Evolutionary conservation across 2,888 invertebrate genomes (phyloP).

Genomic region (Hirtodrosophila duncani): DNA sequence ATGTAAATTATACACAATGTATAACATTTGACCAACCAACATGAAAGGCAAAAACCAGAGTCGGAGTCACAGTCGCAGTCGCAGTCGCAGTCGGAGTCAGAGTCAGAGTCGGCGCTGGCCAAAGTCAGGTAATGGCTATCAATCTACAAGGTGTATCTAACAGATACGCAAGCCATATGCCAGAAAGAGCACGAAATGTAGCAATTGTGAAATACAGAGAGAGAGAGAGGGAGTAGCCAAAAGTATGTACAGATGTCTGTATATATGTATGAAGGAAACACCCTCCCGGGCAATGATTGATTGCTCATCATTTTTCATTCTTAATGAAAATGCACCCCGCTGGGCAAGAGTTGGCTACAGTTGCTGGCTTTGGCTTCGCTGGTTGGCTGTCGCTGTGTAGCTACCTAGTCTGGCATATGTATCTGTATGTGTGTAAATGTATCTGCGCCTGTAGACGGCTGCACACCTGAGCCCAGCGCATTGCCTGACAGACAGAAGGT

Average conservation of each 20-base stretch:
- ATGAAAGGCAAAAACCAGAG: conserved; percentile 30
- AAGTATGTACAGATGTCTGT: conserved; percentile 11
- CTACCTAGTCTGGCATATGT: conserved; percentile 21
- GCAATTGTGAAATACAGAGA: conserved; percentile 2
- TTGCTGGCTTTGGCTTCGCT: conserved; percentile 33
- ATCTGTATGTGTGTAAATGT: conserved; percentile 15
- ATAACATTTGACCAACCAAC: conserved; percentile 53
- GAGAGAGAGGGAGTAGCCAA: conserved; percentile 17
- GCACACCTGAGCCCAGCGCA: conserved; percentile 56
- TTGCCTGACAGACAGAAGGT: conserved; percentile 54
- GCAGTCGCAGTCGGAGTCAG: too few species aligned
- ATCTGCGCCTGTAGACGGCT: conserved; percentile 16
- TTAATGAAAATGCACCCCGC: conserved; percentile 80
- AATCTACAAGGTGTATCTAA: conserved; percentile 69
- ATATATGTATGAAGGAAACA: conserved; percentile 64
- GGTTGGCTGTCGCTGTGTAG: conserved; percentile 29
- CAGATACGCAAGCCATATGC: conserved; percentile 33
- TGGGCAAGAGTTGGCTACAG: conserved; percentile 69
- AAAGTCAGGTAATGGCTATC: conserved; percentile 72
- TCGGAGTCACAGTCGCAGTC: too few species aligned
- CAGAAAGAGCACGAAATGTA: conserved; percentile 10
- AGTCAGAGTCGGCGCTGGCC: too few species aligned
- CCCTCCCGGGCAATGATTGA: conserved; percentile 78
- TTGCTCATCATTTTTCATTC: conserved; percentile 79
- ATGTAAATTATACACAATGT: conserved; percentile 71